A percentile compares a stretch with the other conserved stretches of the same genome.
phyloP scores from a whole-genome alignment of 2,888 invertebrate species.

The Sympetrum striolatum region DNA sequence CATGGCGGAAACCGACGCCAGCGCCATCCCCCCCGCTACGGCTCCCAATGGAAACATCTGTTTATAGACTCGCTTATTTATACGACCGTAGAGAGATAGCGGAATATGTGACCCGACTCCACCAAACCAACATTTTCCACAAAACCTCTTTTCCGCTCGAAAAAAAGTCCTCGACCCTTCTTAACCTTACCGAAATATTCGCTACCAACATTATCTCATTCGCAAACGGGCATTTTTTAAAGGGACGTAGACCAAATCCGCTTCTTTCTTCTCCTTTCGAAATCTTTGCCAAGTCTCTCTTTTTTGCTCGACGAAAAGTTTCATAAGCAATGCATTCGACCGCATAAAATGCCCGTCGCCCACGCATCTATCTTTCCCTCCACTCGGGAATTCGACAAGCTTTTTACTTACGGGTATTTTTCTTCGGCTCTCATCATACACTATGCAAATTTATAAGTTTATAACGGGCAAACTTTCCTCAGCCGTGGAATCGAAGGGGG shows the following conservation, averaged over 20 bases:
- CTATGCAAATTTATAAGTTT: no score
- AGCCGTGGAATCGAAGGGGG: no score
- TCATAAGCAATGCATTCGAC: constrained; percentile 32
- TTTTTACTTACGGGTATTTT: no score
- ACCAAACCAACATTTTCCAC: not conserved
- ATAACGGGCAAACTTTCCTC: no score
- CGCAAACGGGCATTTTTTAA: not conserved
- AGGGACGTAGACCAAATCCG: not conserved
- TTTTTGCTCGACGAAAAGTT: not conserved
- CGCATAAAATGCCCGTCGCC: not conserved
- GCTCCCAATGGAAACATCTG: constrained; percentile 38
- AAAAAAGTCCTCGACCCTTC: not conserved
- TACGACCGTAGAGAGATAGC: constrained; percentile 23
- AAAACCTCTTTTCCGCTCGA: not conserved
- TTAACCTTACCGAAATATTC: constrained; percentile 3
- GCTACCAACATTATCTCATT: not conserved
- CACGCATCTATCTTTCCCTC: no score
- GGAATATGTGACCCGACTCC: not conserved
- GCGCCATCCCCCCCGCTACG: constrained; percentile 11
- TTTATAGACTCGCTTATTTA: constrained; percentile 42
- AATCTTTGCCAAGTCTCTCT: not conserved
- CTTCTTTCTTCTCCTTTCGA: not conserved
- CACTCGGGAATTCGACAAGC: no score
- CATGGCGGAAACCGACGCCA: constrained; percentile 9
- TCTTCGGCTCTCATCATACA: no score